Evolutionary conservation across 1,140 invertebrate genomes (phyloP), one percentile per base, ranked within the genome.

Genomic region (Cecropterus lyciades): DNA sequence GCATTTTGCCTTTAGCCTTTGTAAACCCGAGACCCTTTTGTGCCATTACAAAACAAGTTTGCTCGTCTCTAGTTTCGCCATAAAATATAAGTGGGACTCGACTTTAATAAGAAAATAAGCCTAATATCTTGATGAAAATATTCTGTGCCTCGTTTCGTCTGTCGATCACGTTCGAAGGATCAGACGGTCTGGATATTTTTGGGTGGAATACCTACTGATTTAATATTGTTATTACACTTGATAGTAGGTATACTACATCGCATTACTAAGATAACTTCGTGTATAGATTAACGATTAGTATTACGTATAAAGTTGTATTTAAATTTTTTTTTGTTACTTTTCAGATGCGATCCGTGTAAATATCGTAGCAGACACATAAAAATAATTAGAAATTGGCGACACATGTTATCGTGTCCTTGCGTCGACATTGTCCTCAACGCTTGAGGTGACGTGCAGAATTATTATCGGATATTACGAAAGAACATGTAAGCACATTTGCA

Each of bases 1-100:
- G 67, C 52, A 69, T 73, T 73, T 73, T 27, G 57, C 57, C 51
- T 73, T 69, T 73, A 57, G 67, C 69, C 57, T 66, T 70, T 64
- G 27, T 57, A 49, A 68, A 56, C 45, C n/a, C n/a, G 57, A 4
- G 55, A 59, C 55, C 65, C 65, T 59, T 67, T 67, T 57, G 46
- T 59, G 33, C 20, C 53, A 37, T 51, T 64, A 17, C 49, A 37
- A 64, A 64, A 51, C 17, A 51, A 52, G 30, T 64, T 42, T 13
- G 48, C 48, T 51, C 37, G 55, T 37, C 40, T 57, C 55, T 57
- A 57, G 55, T 57, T 42, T 20, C 13, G 40, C n/a, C 13, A 17
- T 57, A 57, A 57, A 57, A 45, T 57, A 45, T 57, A 57, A 57
- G 55, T 45, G 20, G 20, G 17, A 27, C 16, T 45, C 40, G 1